Conservation (phyloP, 2,888 invertebrate genomes). For the Imbricaverruca yamaguchii region DNA sequence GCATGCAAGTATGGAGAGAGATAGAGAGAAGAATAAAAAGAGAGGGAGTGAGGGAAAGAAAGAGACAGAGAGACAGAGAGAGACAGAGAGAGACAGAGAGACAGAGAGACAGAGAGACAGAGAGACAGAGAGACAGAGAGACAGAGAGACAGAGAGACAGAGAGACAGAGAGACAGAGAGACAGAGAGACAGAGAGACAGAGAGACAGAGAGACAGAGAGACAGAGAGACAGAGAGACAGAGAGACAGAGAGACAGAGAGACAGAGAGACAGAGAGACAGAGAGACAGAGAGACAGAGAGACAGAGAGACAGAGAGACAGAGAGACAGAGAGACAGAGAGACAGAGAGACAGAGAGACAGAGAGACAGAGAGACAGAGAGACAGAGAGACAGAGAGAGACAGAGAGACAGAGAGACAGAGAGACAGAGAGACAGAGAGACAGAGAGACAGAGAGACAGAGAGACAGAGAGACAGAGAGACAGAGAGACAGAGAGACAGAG, state of each 20-base stretch:
- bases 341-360: not conserved
- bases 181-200: not conserved
- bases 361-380: no score
- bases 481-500: no score
- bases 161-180: not conserved
- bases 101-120: not conserved
- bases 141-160: no score
- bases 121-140: no score
- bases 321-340: not conserved
- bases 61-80: constrained; percentile 18
- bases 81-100: constrained; percentile 8
- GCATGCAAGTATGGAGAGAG: not conserved
- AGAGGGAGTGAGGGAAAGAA: not conserved
- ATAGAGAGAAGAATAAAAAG: not conserved
- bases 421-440: not conserved
- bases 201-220: not conserved
- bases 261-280: no score
- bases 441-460: constrained; percentile 22
- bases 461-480: no score
- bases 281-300: no score
- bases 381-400: constrained; percentile 29
- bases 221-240: no score
- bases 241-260: no score
- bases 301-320: not conserved
- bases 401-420: constrained; percentile 20